These are phyloP conservation scores for Corythaeola cristata DNA, from an alignment of 2,113 vertebrate species.

Conservation along the genomic window DNA sequence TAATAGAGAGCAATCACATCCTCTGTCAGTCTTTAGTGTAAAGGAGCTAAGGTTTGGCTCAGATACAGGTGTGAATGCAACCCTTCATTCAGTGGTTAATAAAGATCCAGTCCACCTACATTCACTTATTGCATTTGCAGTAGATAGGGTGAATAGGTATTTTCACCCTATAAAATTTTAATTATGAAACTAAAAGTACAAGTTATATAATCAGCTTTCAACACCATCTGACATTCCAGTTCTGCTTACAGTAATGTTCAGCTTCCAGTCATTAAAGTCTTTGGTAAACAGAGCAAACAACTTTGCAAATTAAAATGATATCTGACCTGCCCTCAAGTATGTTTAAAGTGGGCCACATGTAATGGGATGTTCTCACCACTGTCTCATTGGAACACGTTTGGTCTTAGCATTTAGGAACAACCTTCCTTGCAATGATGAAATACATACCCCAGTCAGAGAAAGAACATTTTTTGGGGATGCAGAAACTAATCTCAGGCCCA, in stretches of 20 bases:
- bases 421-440: neutral
- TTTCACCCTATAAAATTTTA: slow-evolving; percentile 68
- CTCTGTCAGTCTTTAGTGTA: neutral
- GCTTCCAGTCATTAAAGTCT: slow-evolving; percentile 61
- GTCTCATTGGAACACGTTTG: neutral
- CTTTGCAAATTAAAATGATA: slow-evolving; percentile 28
- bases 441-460: neutral
- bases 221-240: slow-evolving; percentile 75
- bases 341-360: slow-evolving; percentile 34
- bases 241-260: slow-evolving; percentile 43
- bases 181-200: slow-evolving; percentile 79
- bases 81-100: slow-evolving; percentile 14
- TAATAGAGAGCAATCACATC: neutral
- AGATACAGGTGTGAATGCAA: neutral
- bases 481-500: neutral
- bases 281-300: slow-evolving; percentile 31
- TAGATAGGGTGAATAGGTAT: slow-evolving; percentile 30
- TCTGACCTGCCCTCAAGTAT: slow-evolving; percentile 23
- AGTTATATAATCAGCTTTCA: slow-evolving; percentile 72
- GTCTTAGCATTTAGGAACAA: neutral
- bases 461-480: neutral
- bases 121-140: neutral
- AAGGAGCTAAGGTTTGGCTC: slow-evolving; percentile 3
- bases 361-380: slow-evolving; percentile 1
- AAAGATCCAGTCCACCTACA: slow-evolving; percentile 38